These are phyloP conservation scores for Poecilus cupreus DNA, from an alignment of 2,888 invertebrate species.

Conservation along the genomic window DNA sequence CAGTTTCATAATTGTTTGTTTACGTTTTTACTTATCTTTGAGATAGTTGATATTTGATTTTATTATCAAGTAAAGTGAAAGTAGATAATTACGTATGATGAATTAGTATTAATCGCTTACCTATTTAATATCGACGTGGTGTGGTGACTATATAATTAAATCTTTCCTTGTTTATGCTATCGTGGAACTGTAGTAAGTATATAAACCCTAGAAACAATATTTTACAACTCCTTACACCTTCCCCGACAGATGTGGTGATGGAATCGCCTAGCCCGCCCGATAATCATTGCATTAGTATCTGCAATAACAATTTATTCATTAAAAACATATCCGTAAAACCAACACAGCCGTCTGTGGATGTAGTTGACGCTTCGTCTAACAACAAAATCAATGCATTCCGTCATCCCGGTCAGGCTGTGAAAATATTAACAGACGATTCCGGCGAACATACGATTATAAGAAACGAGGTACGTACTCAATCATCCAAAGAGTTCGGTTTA, in stretches of 20 bases:
- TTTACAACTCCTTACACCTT: constrained; percentile 73
- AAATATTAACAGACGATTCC: constrained; percentile 77
- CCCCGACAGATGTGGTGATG: constrained; percentile 75
- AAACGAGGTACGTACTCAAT: constrained; percentile 67
- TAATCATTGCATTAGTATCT: constrained; percentile 70
- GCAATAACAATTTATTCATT: constrained; percentile 71
- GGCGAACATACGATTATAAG: constrained; percentile 71
- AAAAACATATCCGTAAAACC: constrained; percentile 59
- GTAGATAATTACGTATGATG: too few species aligned
- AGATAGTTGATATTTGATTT: background rate
- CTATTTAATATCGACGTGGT: background rate
- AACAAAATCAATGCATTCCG: constrained; percentile 68
- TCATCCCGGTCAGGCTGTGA: constrained; percentile 84
- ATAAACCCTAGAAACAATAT: constrained; percentile 65
- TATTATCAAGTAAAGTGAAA: background rate
- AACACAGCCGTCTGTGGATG: constrained; percentile 42
- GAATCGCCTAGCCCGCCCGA: constrained; percentile 73
- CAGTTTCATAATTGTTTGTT: background rate
- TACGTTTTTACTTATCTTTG: background rate
- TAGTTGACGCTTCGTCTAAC: constrained; percentile 66
- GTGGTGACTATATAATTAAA: constrained; percentile 28
- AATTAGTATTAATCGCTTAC: background rate
- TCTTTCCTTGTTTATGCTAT: constrained; percentile 63
- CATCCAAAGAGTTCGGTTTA: constrained; percentile 61
- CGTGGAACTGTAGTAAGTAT: constrained; percentile 72